Conservation (phyloP, 2,797 vertebrate species). For the Poeciliopsis gracilis region DNA sequence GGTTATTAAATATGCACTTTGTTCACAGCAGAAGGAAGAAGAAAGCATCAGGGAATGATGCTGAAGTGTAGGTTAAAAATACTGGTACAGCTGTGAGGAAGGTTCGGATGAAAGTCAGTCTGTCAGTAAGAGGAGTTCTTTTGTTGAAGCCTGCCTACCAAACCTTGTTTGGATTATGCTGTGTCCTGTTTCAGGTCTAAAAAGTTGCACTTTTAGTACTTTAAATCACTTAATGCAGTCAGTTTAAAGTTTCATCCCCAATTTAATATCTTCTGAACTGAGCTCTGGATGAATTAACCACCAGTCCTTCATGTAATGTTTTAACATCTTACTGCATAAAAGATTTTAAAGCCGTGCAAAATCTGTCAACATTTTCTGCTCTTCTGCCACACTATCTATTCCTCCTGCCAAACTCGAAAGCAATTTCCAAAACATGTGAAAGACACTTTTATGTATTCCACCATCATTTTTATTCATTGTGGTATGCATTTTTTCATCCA, state of each 20-base stretch:
- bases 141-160: background rate
- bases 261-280: background rate
- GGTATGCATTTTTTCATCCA: background rate
- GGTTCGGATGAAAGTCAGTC: slow-evolving; percentile 1
- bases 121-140: slow-evolving; percentile 10
- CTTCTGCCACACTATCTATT: background rate
- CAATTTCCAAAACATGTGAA: background rate
- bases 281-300: slow-evolving; percentile 1
- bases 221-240: background rate
- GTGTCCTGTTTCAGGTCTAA: background rate
- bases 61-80: slow-evolving; percentile 9
- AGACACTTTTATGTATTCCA: background rate
- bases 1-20: slow-evolving; percentile 55
- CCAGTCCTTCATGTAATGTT: background rate
- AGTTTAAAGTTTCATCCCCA: background rate
- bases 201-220: slow-evolving; percentile 4
- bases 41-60: background rate
- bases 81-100: slow-evolving; percentile 9
- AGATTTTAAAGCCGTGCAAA: slow-evolving; percentile 1
- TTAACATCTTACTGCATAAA: background rate
- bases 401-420: background rate
- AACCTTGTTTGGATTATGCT: background rate
- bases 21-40: slow-evolving; percentile 18
- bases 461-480: slow-evolving; percentile 9
- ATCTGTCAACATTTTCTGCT: background rate